Percentiles rank a stretch among this genome's conserved stretches.
phyloP scores from a whole-genome alignment of 2,888 invertebrate species.

The Ceriagrion tenellum region DNA sequence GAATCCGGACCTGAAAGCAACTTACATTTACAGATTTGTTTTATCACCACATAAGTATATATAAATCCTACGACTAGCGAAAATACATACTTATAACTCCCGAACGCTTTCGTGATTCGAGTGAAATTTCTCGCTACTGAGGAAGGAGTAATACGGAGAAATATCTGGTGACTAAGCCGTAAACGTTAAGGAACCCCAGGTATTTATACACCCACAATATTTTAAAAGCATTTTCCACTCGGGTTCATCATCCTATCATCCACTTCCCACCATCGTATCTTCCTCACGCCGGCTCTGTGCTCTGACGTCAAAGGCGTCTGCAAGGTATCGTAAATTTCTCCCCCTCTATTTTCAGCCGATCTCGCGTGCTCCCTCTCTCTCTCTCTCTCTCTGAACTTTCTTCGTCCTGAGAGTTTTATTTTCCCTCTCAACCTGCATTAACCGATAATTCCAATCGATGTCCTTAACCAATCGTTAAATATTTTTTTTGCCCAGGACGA shows the following conservation, averaged over 20 bases:
- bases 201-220: not conserved
- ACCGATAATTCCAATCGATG: not conserved
- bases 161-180: not conserved
- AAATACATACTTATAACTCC: no score
- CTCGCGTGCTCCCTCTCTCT: not conserved
- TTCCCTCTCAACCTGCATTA: not conserved
- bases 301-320: not conserved
- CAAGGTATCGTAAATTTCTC: conserved; percentile 11
- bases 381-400: not conserved
- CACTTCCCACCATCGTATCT: not conserved
- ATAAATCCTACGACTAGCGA: no score
- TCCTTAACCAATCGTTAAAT: not conserved
- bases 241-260: not conserved
- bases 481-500: not conserved
- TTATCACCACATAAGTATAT: no score
- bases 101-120: no score
- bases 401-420: not conserved
- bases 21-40: no score
- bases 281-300: not conserved
- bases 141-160: no score
- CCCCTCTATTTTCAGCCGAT: not conserved
- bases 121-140: no score
- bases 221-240: not conserved
- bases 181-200: not conserved
- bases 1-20: no score